Base-by-base conservation (phyloP, 2,797 vertebrate species). In the Alauda arvensis region DNA sequence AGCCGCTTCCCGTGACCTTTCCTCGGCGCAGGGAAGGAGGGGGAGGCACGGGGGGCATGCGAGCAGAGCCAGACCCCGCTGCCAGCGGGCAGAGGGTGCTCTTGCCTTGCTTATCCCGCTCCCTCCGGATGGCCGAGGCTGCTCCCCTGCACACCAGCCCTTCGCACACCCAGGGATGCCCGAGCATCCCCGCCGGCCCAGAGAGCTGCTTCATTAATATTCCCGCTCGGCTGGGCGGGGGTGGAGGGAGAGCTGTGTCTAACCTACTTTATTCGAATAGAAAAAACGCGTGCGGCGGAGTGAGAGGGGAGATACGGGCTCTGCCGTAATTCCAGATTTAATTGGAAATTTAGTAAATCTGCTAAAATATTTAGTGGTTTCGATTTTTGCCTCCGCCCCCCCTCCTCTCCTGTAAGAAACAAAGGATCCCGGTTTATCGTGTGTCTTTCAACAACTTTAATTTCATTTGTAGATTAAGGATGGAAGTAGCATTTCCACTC, bases 381-480 rank as follows among this genome's bases (percentile, higher is more conserved):
- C 96, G 94, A 92, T 96, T 97, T 97, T 96, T 69, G 52, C 28
- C 48, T 82, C 91, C 90, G 92, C 90, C 96, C 92, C 95, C 80
- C 19, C 53, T 19, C 77, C 90, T 93, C 90, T 96, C 92, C 95
- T 82, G 91, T 90, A 94, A 95, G 96, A 96, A 97, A 97, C 96
- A 97, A 97, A 97, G 95, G 93, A 94, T 96, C 95, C 94, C 56
- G 95, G 96, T 97, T 97, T 96, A 95, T 96, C 93, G n/a, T 92
- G 81, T 72, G 95, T 98, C 97, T 98, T 97, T 98, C 97, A 98
- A 96, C 97, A 98, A 97, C 95, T 98, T 98, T 98, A 97, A 98
- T 98, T 98, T 97, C 96, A 97, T 97, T 97, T 96, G 95, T 97
- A 97, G 97, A 97, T 98, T 97, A 97, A 75, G 55, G 93, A 95